Evolutionary conservation across 2,113 vertebrate genomes (phyloP).

Genomic region (Ameiurus melas): DNA sequence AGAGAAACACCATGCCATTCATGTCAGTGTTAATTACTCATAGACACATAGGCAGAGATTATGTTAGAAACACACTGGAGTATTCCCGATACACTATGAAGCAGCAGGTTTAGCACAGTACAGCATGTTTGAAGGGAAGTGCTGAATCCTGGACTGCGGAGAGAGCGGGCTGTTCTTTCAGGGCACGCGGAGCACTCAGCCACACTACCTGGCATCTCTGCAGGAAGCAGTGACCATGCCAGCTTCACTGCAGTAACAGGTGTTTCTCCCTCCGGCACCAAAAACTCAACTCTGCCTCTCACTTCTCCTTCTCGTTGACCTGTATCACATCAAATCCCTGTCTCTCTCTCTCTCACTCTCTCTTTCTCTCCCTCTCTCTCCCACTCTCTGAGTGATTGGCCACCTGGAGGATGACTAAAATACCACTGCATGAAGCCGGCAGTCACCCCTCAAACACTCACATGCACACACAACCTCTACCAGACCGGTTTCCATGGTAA

Average conservation of each 20-base stretch:
- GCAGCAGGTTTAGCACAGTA: slow-evolving; percentile 1
- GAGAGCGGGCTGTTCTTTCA: slow-evolving; percentile 7
- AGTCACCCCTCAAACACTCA: slow-evolving; percentile 58
- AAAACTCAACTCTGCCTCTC: slow-evolving; percentile 25
- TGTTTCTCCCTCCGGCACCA: slow-evolving; percentile 22
- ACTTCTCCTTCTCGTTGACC: slow-evolving; percentile 20
- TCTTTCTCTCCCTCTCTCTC: slow-evolving; percentile 35
- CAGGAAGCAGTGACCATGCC: slow-evolving; percentile 24
- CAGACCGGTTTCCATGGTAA: slow-evolving; percentile 58
- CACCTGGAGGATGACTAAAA: slow-evolving; percentile 72
- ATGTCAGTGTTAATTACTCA: neutral
- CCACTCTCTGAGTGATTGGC: slow-evolving; percentile 61
- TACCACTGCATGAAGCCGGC: slow-evolving; percentile 69
- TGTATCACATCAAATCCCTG: slow-evolving; percentile 16
- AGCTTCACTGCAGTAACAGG: slow-evolving; percentile 38
- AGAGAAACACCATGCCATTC: neutral
- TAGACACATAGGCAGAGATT: neutral
- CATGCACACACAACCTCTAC: slow-evolving; percentile 45
- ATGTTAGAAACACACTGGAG: neutral
- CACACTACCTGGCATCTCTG: slow-evolving; percentile 31
- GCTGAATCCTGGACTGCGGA: slow-evolving; percentile 9
- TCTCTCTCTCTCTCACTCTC: slow-evolving; percentile 16
- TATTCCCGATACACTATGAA: neutral
- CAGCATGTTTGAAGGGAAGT: slow-evolving; percentile 9
- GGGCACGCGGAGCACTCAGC: slow-evolving; percentile 13